These are phyloP conservation scores for Motacilla alba DNA, from an alignment of 2,113 vertebrate species.

Conservation along the genomic window DNA sequence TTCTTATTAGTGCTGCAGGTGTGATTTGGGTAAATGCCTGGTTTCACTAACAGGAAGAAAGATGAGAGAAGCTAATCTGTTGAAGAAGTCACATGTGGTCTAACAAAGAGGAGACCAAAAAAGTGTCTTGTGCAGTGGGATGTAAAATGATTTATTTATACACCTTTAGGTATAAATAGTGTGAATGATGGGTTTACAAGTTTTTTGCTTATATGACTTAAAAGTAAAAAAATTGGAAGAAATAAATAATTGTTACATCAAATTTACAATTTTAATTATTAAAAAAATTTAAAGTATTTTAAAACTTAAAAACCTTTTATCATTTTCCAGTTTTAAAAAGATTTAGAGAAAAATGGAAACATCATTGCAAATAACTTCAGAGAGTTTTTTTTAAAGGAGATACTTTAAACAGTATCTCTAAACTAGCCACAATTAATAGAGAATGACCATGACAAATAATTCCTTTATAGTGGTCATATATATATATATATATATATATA, in stretches of 20 bases:
- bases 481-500: background rate
- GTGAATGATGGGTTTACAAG: background rate
- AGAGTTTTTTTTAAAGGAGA: background rate
- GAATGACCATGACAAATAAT: background rate
- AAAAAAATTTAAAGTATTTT: background rate
- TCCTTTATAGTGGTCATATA: background rate
- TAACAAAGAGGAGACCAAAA: background rate
- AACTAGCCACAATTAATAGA: background rate
- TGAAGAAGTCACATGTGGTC: background rate
- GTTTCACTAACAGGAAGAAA: background rate
- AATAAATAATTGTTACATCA: background rate
- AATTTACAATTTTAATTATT: background rate
- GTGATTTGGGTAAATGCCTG: background rate
- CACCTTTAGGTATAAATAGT: background rate
- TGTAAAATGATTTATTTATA: background rate
- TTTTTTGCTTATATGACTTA: background rate
- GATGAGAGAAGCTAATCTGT: background rate
- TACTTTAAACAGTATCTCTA: background rate
- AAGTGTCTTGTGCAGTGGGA: background rate
- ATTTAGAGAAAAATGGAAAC: background rate
- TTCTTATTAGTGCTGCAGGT: background rate
- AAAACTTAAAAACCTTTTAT: background rate
- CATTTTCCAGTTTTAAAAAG: background rate
- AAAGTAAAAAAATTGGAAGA: background rate
- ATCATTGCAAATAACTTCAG: background rate